These are phyloP conservation scores for Andrena bicolor DNA, from an alignment of 2,888 invertebrate genomes.

Conservation along the genomic window DNA sequence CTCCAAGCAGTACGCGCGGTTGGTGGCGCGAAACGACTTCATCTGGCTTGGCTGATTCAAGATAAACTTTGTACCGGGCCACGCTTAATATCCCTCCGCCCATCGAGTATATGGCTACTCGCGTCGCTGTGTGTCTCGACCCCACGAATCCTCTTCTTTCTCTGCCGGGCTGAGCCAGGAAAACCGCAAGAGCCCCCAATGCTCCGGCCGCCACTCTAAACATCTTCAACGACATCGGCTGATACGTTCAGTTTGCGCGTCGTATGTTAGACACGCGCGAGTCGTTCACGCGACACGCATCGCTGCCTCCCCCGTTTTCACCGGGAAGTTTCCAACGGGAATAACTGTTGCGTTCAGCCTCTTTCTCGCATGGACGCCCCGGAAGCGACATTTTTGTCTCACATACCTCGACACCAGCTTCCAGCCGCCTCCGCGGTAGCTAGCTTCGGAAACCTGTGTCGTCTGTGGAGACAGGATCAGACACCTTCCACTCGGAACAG, in stretches of 20 bases:
- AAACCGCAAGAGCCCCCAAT: constrained; percentile 36
- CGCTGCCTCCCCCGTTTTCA: constrained; percentile 13
- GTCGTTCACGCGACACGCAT: not conserved
- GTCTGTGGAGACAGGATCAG: not conserved
- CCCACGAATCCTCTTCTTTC: constrained; percentile 24
- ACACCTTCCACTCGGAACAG: not conserved
- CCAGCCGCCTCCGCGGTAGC: not conserved
- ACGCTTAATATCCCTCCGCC: constrained; percentile 58
- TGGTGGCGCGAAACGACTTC: constrained; percentile 48
- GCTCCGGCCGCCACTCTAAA: constrained; percentile 45
- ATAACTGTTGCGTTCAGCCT: constrained; percentile 10
- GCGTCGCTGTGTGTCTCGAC: not conserved
- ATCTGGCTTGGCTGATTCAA: constrained; percentile 64
- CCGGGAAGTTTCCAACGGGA: constrained; percentile 28
- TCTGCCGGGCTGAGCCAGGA: not conserved
- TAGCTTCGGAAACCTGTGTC: constrained; percentile 23
- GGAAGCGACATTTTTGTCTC: constrained; percentile 13
- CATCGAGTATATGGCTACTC: constrained; percentile 29
- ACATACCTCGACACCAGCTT: not conserved
- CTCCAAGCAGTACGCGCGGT: constrained; percentile 41
- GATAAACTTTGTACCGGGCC: constrained; percentile 71
- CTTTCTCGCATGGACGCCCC: not conserved
- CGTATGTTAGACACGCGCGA: constrained; percentile 26
- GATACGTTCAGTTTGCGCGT: constrained; percentile 33
- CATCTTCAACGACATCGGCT: constrained; percentile 47